phyloP scores from a whole-genome alignment of 1,140 invertebrate genomes.

The Microplitis demolitor region DNA sequence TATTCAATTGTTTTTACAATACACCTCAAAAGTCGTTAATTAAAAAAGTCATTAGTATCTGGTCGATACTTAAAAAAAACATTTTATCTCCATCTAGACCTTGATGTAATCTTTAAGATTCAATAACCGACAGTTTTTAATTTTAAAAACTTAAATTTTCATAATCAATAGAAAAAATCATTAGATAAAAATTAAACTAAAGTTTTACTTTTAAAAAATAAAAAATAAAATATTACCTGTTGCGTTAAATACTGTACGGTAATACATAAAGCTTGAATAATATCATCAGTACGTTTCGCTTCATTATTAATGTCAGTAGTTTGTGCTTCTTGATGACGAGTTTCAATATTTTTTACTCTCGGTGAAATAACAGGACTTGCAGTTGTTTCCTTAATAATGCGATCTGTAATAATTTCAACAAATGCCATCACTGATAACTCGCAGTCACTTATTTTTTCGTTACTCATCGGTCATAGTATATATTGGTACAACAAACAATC shows the following conservation, averaged over 20 bases:
- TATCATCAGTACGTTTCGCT: conserved; percentile 47
- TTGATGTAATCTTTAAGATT: no score
- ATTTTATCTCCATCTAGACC: no score
- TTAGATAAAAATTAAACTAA: no score
- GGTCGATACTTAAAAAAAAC: no score
- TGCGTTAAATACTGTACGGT: conserved; percentile 73
- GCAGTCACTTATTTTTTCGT: neutral
- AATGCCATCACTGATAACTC: conserved; percentile 39
- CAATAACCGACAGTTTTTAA: no score
- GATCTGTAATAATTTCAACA: conserved; percentile 51
- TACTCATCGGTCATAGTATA: no score
- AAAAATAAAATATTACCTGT: conserved; percentile 62
- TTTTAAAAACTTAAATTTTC: no score
- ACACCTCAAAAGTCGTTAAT: no score
- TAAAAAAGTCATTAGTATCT: no score
- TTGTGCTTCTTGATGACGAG: conserved; percentile 42
- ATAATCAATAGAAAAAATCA: no score
- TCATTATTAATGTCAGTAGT: conserved; percentile 35
- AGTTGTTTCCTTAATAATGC: conserved; percentile 44
- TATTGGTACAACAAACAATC: neutral
- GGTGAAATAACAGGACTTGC: conserved; percentile 27
- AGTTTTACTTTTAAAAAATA: neutral
- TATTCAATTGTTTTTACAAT: no score
- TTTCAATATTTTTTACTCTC: conserved; percentile 32
- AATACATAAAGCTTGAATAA: conserved; percentile 71